phyloP scores from a whole-genome alignment of 2,113 vertebrate genomes.

The Labeo catla region DNA sequence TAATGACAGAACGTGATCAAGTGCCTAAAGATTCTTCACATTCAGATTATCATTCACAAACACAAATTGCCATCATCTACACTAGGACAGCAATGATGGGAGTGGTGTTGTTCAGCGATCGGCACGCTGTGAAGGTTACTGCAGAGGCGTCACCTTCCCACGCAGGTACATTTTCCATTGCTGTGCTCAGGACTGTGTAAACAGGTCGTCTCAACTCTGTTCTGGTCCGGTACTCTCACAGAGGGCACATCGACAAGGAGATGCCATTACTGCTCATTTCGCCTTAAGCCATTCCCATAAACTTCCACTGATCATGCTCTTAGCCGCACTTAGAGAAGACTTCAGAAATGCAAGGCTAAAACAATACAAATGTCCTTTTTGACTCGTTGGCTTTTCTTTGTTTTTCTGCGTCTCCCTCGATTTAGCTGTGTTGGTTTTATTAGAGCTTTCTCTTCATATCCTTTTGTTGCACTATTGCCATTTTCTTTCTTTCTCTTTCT shows the following conservation, averaged over 20 bases:
- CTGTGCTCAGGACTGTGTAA: slow-evolving; percentile 11
- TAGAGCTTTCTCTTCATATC: slow-evolving; percentile 45
- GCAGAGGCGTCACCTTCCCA: neutral
- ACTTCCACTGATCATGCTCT: neutral
- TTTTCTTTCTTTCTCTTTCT: neutral
- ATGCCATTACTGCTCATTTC: slow-evolving; percentile 22
- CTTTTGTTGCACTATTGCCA: slow-evolving; percentile 49
- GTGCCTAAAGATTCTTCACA: neutral
- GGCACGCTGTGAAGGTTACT: slow-evolving; percentile 3
- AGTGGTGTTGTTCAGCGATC: neutral
- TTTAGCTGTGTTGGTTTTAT: slow-evolving; percentile 46
- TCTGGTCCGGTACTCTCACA: slow-evolving; percentile 24
- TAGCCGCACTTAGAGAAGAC: neutral
- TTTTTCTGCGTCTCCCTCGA: neutral
- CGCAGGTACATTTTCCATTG: neutral
- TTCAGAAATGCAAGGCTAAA: slow-evolving; percentile 18
- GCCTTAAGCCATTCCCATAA: slow-evolving; percentile 1
- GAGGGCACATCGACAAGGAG: slow-evolving; percentile 27
- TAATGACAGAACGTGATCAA: neutral
- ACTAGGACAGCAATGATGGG: neutral
- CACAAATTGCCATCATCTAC: neutral
- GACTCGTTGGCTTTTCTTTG: neutral
- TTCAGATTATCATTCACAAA: neutral
- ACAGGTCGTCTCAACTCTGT: slow-evolving; percentile 5
- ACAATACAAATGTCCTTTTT: neutral